phyloP scores from a whole-genome alignment of 2,888 invertebrate genomes.

The Pseudolycoriella hygida region DNA sequence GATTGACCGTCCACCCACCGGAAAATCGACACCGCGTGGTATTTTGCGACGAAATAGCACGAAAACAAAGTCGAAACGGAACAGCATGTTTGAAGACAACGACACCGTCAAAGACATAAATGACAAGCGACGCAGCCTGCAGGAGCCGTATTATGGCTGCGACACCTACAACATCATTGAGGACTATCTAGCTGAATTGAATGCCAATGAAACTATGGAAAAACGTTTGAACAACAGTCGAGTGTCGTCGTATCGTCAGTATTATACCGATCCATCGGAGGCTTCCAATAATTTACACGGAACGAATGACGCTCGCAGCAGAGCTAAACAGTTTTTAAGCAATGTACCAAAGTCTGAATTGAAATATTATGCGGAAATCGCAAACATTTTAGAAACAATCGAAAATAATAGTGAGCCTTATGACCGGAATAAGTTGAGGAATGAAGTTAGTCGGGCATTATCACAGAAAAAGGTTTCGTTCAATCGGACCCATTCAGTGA shows the following conservation, averaged over 20 bases:
- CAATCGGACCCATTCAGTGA: constrained; percentile 16
- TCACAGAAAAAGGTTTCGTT: constrained; percentile 30
- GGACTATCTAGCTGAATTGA: constrained; percentile 13
- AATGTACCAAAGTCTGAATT: constrained; percentile 27
- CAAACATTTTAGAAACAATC: constrained; percentile 25
- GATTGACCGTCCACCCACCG: constrained; percentile 40
- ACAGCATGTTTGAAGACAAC: constrained; percentile 59
- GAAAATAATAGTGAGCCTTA: constrained; percentile 20
- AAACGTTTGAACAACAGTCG: constrained; percentile 1
- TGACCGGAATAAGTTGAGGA: constrained; percentile 27
- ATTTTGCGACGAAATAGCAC: constrained; percentile 22
- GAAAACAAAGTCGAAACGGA: constrained; percentile 38
- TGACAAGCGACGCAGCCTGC: constrained; percentile 54
- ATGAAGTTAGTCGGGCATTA: constrained; percentile 28
- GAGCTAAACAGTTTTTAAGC: constrained; percentile 27
- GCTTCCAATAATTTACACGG: not conserved
- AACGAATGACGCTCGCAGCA: constrained; percentile 17
- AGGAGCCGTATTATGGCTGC: constrained; percentile 41
- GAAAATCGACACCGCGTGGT: constrained; percentile 31
- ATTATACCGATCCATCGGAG: constrained; percentile 7
- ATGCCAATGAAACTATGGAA: constrained; percentile 6
- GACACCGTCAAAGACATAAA: constrained; percentile 25
- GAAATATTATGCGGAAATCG: constrained; percentile 29
- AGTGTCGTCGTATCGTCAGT: constrained; percentile 7
- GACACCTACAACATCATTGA: constrained; percentile 20